These are phyloP conservation scores for Ianthella basta DNA, from an alignment of 37 sponge, comb jelly and placozoan species.

Conservation along the genomic window DNA sequence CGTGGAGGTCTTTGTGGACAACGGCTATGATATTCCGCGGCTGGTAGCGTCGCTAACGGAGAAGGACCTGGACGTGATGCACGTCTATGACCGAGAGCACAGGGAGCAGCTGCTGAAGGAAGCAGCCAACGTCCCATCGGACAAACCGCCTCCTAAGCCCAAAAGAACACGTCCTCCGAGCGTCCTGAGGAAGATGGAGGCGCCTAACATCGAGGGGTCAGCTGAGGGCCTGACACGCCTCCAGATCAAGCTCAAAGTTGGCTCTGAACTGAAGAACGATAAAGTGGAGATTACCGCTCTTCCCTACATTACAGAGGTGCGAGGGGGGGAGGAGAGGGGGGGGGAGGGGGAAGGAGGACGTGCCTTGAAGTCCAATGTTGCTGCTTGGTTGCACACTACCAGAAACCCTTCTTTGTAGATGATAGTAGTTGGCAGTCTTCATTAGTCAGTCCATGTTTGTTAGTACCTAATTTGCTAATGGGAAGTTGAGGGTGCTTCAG, in stretches of 20 bases:
- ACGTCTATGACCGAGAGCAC: slow-evolving; percentile 49
- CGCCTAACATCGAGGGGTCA: slow-evolving; percentile 8
- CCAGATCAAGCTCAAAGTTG: slow-evolving; percentile 71
- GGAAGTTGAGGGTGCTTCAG: no score
- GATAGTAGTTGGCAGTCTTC: no score
- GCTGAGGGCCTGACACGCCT: slow-evolving; percentile 40
- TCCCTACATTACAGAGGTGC: slow-evolving; percentile 55
- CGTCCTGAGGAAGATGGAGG: background rate
- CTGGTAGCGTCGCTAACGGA: slow-evolving; percentile 52
- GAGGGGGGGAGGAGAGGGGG: background rate
- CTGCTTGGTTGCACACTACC: no score
- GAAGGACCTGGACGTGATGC: slow-evolving; percentile 78
- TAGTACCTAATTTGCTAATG: no score
- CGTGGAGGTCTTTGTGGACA: slow-evolving; percentile 67
- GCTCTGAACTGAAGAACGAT: slow-evolving; percentile 51
- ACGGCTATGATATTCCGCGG: slow-evolving; percentile 72
- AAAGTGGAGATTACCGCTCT: slow-evolving; percentile 50
- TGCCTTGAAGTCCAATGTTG: no score
- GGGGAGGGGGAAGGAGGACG: no score
- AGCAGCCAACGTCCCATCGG: background rate
- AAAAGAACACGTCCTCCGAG: background rate
- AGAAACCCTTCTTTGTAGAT: no score
- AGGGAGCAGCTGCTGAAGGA: slow-evolving; percentile 41
- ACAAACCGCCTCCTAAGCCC: background rate
- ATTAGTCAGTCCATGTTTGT: no score